These are phyloP conservation scores for Elmis aenea DNA, from an alignment of 2,888 invertebrate genomes.

Conservation along the genomic window DNA sequence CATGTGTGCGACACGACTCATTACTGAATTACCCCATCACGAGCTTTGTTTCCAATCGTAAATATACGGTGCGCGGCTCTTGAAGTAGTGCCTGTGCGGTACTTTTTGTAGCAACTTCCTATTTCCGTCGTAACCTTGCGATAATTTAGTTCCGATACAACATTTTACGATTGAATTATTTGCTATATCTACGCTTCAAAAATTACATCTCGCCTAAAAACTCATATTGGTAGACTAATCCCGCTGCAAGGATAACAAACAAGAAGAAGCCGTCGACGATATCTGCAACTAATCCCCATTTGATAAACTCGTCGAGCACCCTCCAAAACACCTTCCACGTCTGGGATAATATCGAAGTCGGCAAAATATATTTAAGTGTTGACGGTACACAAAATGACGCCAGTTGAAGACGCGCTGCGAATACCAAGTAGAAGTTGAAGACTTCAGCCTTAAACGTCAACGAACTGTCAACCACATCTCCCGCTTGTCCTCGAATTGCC, in stretches of 20 bases:
- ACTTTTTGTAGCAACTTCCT: too few species aligned
- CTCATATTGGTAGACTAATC: constrained; percentile 11
- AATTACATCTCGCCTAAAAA: constrained; percentile 7
- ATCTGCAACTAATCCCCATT: constrained; percentile 13
- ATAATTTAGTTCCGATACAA: constrained; percentile 1
- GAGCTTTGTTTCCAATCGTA: constrained; percentile 3
- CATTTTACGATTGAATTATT: constrained; percentile 4
- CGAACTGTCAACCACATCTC: constrained; percentile 43
- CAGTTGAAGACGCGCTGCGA: constrained; percentile 39
- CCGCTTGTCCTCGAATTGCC: constrained; percentile 29
- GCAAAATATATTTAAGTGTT: constrained; percentile 39
- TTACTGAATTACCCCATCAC: constrained; percentile 10
- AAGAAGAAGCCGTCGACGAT: too few species aligned
- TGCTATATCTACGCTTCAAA: constrained; percentile 8
- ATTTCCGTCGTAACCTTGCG: constrained; percentile 1
- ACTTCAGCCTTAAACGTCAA: constrained; percentile 42
- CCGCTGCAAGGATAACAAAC: constrained; percentile 7
- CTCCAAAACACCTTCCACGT: constrained; percentile 21
- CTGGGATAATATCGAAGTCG: constrained; percentile 34
- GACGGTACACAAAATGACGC: constrained; percentile 35
- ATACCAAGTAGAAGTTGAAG: constrained; percentile 45
- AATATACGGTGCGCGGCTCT: constrained; percentile 2
- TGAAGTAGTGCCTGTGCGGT: constrained; percentile 2
- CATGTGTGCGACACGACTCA: constrained; percentile 9
- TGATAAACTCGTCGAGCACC: constrained; percentile 11